Conservation (phyloP, 2,797 vertebrate species). For the Sphaeramia orbicularis region DNA sequence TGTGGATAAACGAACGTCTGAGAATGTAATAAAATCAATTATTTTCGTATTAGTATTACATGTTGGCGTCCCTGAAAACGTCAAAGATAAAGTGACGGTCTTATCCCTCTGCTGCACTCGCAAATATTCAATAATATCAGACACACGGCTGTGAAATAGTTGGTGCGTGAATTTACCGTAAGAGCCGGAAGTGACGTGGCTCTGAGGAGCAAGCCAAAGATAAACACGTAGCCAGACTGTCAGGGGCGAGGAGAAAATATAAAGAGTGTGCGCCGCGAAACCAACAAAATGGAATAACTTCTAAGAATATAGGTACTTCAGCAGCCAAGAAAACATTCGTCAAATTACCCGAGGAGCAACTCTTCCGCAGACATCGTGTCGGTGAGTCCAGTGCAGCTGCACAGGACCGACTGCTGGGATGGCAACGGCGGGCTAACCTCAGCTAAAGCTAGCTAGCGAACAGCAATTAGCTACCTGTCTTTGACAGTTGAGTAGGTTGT, state of each 20-base stretch:
- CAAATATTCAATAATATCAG: not conserved
- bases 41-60: not conserved
- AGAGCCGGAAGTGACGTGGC: slow-evolving; percentile 94
- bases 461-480: slow-evolving; percentile 17
- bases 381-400: slow-evolving; percentile 66
- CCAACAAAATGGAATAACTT: slow-evolving; percentile 59
- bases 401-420: slow-evolving; percentile 51
- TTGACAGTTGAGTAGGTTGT: not conserved
- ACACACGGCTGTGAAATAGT: not conserved
- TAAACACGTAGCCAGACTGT: slow-evolving; percentile 85
- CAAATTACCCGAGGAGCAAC: slow-evolving; percentile 18
- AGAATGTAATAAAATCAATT: not conserved
- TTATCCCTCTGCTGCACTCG: not conserved
- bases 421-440: slow-evolving; percentile 41
- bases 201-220: slow-evolving; percentile 82
- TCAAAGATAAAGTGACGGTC: accelerated
- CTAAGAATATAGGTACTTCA: not conserved
- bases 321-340: slow-evolving; percentile 26
- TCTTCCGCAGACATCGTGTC: slow-evolving; percentile 36
- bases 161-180: slow-evolving; percentile 53
- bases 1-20: accelerated
- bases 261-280: slow-evolving; percentile 1
- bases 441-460: slow-evolving; percentile 56
- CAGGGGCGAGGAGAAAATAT: slow-evolving; percentile 39
- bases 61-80: accelerated